Evolutionary conservation across 2,888 invertebrate genomes (phyloP).

Genomic region (Neelides folsomi): DNA sequence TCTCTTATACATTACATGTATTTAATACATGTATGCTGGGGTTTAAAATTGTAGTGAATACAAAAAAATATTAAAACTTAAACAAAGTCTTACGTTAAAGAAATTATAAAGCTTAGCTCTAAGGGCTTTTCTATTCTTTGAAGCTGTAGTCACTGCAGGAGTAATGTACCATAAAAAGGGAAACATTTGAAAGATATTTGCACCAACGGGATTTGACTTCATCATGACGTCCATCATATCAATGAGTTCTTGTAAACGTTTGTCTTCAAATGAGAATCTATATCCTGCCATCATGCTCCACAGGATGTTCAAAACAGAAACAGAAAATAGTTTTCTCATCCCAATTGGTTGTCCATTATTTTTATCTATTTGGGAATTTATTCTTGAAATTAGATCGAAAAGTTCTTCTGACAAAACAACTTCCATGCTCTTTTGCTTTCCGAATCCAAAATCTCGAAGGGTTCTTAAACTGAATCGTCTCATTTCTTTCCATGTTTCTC

Average conservation of each 20-base stretch:
- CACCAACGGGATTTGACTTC: slow-evolving; percentile 10
- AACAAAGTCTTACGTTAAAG: neutral
- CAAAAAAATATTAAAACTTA: too few species aligned
- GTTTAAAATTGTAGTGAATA: too few species aligned
- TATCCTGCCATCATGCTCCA: slow-evolving; percentile 30
- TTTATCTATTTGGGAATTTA: slow-evolving; percentile 8
- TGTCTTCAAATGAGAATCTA: slow-evolving; percentile 23
- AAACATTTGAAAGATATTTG: slow-evolving; percentile 11
- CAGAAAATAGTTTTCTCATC: slow-evolving; percentile 23
- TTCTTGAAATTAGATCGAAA: slow-evolving; percentile 14
- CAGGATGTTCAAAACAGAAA: slow-evolving; percentile 26
- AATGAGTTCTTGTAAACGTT: slow-evolving; percentile 13
- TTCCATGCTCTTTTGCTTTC: slow-evolving; percentile 25
- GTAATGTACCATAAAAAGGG: slow-evolving; percentile 15
- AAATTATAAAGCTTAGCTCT: neutral
- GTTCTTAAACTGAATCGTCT: slow-evolving; percentile 30
- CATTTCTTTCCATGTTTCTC: slow-evolving; percentile 27
- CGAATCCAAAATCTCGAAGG: slow-evolving; percentile 32
- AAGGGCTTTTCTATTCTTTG: slow-evolving; percentile 6
- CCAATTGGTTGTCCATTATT: slow-evolving; percentile 4
- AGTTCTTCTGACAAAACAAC: slow-evolving; percentile 26
- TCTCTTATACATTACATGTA: too few species aligned
- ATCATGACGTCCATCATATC: slow-evolving; percentile 16
- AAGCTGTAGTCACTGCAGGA: slow-evolving; percentile 7
- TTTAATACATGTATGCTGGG: too few species aligned